These are phyloP conservation scores for Myotis vivesi DNA, from an alignment of 2,797 vertebrate species.

Conservation along the genomic window DNA sequence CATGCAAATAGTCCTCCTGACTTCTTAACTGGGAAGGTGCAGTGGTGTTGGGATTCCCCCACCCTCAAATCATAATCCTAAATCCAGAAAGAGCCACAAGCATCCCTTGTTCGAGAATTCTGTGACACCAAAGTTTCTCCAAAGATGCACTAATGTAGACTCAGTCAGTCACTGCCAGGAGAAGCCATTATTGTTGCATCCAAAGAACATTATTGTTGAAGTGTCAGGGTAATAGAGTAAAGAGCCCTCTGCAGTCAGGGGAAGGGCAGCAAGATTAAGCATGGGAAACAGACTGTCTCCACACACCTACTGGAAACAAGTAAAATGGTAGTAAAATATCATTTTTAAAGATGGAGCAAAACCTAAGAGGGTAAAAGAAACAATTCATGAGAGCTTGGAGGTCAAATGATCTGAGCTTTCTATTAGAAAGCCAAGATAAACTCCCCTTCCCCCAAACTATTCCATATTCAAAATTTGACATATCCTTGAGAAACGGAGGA, in stretches of 20 bases:
- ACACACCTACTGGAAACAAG: background rate
- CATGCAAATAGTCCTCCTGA: background rate
- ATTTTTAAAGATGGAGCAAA: background rate
- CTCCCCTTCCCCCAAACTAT: background rate
- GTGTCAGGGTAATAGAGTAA: too few relatives aligned
- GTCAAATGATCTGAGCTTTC: background rate
- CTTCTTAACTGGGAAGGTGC: background rate
- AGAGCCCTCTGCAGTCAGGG: background rate
- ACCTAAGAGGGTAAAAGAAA: constrained; percentile 16
- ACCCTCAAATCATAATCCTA: background rate
- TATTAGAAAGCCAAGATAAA: constrained; percentile 1
- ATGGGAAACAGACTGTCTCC: background rate
- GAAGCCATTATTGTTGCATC: background rate
- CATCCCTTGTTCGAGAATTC: background rate
- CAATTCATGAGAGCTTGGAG: background rate
- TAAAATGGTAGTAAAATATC: background rate
- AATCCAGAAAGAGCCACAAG: background rate
- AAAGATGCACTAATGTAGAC: background rate
- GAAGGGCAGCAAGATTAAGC: background rate
- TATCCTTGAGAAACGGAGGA: background rate
- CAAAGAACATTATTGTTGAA: background rate
- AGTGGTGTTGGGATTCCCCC: background rate
- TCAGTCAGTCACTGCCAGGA: background rate
- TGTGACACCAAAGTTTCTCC: background rate
- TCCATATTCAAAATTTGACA: background rate